Evolutionary conservation across 2,888 invertebrate genomes (phyloP).

Genomic region (Dryadula phaetusa): DNA sequence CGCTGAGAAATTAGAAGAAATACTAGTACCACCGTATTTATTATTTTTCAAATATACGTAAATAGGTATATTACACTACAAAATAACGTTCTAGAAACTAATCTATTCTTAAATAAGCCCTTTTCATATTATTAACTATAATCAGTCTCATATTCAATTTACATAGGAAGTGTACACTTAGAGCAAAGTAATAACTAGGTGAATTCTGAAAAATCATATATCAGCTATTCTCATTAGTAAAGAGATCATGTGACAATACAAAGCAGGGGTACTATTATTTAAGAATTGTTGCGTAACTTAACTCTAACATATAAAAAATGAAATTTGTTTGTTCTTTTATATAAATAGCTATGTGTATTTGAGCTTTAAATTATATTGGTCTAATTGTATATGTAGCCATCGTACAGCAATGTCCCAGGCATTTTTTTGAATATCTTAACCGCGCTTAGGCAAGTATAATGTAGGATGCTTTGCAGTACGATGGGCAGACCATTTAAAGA

Average conservation of each 20-base stretch:
- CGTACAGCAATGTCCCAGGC: no score
- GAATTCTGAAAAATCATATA: slow-evolving; percentile 5
- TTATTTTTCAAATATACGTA: background rate
- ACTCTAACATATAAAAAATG: no score
- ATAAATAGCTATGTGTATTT: no score
- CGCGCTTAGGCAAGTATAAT: no score
- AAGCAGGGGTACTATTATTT: background rate
- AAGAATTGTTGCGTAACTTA: background rate
- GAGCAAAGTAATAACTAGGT: slow-evolving; percentile 8
- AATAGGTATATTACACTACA: background rate
- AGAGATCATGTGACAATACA: slow-evolving; percentile 4
- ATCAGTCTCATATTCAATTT: slow-evolving; percentile 7
- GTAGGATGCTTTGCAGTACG: no score
- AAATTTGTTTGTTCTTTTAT: no score
- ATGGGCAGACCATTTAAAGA: no score
- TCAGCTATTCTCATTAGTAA: slow-evolving; percentile 2
- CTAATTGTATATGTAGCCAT: no score
- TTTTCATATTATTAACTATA: slow-evolving; percentile 12
- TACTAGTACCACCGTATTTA: no score
- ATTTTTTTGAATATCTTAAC: no score
- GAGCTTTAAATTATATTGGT: no score
- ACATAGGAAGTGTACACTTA: background rate
- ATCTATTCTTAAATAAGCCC: background rate
- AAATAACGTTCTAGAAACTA: slow-evolving; percentile 1
- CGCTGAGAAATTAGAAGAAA: no score